A percentile compares a stretch with the other conserved stretches of the same genome.
Evolutionary conservation across 2,113 vertebrate species (phyloP).

Genomic region (Dipodomys ordii): DNA sequence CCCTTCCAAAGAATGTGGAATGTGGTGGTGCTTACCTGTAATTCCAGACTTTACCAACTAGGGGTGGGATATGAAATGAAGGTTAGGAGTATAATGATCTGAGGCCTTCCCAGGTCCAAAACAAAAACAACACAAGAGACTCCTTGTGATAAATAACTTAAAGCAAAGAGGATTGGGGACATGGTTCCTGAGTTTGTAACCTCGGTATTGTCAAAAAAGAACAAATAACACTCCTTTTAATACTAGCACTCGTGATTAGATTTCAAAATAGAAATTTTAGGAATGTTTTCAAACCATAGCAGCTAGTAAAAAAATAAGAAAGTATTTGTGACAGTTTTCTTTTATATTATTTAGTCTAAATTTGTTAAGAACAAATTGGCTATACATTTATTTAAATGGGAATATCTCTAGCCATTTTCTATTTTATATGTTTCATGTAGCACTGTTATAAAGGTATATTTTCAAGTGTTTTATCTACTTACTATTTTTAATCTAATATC

Average conservation of each 20-base stretch:
- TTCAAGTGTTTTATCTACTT: slow-evolving; percentile 18
- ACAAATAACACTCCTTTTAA: not conserved
- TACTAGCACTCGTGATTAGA: not conserved
- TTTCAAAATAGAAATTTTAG: not conserved
- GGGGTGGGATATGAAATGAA: too few species aligned
- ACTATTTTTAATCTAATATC: not conserved
- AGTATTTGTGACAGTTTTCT: not conserved
- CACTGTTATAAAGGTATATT: not conserved
- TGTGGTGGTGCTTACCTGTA: too few species aligned
- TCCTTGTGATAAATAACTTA: not conserved
- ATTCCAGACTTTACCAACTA: too few species aligned
- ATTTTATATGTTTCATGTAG: not conserved
- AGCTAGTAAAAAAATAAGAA: not conserved
- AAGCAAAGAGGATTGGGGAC: too few species aligned
- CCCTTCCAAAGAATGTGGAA: too few species aligned
- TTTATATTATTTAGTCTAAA: not conserved
- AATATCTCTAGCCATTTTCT: not conserved
- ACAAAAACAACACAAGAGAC: too few species aligned
- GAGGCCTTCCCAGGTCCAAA: too few species aligned
- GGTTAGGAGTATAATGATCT: too few species aligned
- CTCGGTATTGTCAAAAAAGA: too few species aligned
- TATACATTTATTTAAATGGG: slow-evolving; percentile 12
- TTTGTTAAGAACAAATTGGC: not conserved
- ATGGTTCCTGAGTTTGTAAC: too few species aligned
- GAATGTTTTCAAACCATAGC: not conserved